Conservation (phyloP, 2,113 vertebrate genomes). For the Phoxinus phoxinus region DNA sequence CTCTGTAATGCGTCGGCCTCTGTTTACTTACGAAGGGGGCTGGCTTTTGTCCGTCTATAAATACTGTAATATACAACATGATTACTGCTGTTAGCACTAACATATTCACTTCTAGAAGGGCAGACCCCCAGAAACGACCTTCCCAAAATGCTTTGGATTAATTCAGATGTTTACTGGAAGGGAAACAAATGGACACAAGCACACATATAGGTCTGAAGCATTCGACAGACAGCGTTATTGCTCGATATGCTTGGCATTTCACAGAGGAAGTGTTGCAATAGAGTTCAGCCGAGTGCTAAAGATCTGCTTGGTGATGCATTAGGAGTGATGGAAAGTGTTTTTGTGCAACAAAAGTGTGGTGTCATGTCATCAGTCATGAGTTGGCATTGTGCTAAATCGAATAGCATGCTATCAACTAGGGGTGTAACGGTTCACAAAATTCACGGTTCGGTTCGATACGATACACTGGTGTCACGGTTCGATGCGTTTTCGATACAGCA, state of each 20-base stretch:
- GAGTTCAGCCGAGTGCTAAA: background rate
- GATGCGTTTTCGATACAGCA: too few relatives aligned
- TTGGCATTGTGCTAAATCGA: background rate
- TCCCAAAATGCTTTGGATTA: background rate
- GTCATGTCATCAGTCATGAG: slow-evolving; percentile 3
- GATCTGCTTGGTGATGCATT: background rate
- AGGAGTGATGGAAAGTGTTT: background rate
- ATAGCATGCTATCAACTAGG: too few relatives aligned
- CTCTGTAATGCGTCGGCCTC: background rate
- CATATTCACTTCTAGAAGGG: slow-evolving; percentile 6
- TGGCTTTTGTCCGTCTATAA: background rate
- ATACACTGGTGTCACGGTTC: too few relatives aligned
- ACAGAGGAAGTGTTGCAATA: background rate
- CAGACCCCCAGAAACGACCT: slow-evolving; percentile 1
- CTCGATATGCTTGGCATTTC: background rate
- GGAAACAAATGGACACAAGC: background rate
- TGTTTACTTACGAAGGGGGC: background rate
- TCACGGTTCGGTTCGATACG: too few relatives aligned
- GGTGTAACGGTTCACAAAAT: too few relatives aligned
- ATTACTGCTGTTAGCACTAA: slow-evolving; percentile 19
- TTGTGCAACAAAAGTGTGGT: background rate
- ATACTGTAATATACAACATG: slow-evolving; percentile 12
- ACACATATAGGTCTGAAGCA: background rate
- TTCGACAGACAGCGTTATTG: background rate
- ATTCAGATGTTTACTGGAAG: background rate